These are phyloP conservation scores for Hylomyscus alleni DNA, from an alignment of 2,797 vertebrate species.

Conservation along the genomic window DNA sequence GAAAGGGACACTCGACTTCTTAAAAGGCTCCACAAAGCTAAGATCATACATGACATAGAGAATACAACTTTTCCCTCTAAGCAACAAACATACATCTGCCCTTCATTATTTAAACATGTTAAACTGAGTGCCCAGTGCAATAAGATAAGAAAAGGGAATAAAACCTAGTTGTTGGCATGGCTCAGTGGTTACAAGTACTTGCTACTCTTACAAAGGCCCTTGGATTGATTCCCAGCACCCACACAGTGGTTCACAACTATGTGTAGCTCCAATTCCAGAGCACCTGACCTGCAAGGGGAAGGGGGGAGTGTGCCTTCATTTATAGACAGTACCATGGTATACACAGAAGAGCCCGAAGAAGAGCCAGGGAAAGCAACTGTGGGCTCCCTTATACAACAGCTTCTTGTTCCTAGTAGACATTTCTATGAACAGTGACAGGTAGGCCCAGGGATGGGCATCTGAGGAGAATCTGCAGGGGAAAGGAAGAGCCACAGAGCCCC, in stretches of 20 bases:
- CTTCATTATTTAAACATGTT: neutral
- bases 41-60: neutral
- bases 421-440: neutral
- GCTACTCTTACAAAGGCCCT: no score
- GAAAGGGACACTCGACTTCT: neutral
- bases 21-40: neutral
- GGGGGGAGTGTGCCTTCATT: neutral
- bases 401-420: neutral
- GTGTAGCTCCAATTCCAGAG: neutral
- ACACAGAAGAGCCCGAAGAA: neutral
- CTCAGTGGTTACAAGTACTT: neutral
- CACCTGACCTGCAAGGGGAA: neutral
- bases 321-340: neutral
- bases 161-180: neutral
- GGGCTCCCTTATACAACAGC: neutral
- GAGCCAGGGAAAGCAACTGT: neutral
- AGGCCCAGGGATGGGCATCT: neutral
- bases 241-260: neutral
- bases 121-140: neutral
- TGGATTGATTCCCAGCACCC: neutral
- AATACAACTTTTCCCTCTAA: neutral
- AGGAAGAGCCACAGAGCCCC: neutral
- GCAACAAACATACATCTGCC: neutral
- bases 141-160: neutral
- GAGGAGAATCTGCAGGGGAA: no score